Percentiles rank a stretch among this genome's conserved stretches.
These are phyloP conservation scores for Heliconius ismenius DNA, from an alignment of 2,888 invertebrate species.

Conservation along the genomic window DNA sequence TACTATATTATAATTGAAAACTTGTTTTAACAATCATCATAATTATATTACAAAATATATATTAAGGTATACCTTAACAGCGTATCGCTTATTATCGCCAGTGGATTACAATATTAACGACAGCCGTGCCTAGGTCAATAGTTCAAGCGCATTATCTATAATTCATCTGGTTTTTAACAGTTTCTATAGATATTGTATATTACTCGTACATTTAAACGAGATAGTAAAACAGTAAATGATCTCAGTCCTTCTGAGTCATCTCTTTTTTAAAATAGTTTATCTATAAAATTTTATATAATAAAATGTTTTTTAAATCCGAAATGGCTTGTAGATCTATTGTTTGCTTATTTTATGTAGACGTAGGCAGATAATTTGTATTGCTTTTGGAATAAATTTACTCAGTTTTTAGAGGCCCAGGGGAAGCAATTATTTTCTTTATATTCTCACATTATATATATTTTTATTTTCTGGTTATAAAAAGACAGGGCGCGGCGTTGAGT, in stretches of 20 bases:
- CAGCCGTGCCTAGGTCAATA: conserved; percentile 70
- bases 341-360: conserved; percentile 30
- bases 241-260: conserved; percentile 71
- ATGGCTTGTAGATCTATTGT: conserved; percentile 27
- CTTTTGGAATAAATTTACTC: not conserved
- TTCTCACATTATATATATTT: no score
- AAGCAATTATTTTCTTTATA: not conserved
- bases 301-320: conserved; percentile 38
- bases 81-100: conserved; percentile 51
- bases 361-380: conserved; percentile 20
- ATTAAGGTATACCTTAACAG: not conserved
- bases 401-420: no score
- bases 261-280: conserved; percentile 53
- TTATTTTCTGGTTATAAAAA: no score
- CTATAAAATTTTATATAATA: conserved; percentile 35
- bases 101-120: conserved; percentile 46
- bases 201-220: conserved; percentile 39
- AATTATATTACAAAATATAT: not conserved
- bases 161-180: conserved; percentile 72
- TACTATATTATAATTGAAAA: not conserved
- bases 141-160: conserved; percentile 76
- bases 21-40: not conserved
- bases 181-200: conserved; percentile 59
- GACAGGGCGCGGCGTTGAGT: no score
- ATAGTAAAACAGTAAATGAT: conserved; percentile 75